Conservation (phyloP, 2,113 vertebrate species). For the Vulpes lagopus region DNA sequence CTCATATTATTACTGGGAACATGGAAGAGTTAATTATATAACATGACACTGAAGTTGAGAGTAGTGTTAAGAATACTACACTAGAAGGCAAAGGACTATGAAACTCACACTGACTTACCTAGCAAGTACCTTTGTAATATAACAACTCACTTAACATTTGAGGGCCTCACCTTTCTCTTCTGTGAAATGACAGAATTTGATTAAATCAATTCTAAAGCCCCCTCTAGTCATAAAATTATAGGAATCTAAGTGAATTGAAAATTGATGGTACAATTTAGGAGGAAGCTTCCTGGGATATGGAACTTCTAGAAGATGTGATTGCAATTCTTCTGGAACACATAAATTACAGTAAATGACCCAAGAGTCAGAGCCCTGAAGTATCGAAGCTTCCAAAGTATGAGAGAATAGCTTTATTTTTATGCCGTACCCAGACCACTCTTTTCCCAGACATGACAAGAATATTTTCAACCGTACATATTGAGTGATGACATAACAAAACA, state of each 20-base stretch:
- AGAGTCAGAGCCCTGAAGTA: background rate
- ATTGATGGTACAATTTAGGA: conserved; percentile 72
- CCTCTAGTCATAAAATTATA: conserved; percentile 76
- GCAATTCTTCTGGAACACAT: conserved; percentile 66
- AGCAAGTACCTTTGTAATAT: background rate
- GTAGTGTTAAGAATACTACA: background rate
- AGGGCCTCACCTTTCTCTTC: conserved; percentile 71
- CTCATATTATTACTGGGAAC: background rate
- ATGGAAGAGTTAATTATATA: conserved; percentile 11
- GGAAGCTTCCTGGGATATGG: conserved; percentile 59
- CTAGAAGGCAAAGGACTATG: background rate
- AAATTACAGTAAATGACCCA: conserved; percentile 64
- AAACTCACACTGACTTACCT: conserved; percentile 25
- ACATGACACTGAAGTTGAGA: background rate
- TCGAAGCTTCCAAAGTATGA: background rate
- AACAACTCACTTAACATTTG: conserved; percentile 76
- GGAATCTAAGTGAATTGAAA: conserved; percentile 75
- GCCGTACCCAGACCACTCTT: background rate
- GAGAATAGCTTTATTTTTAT: conserved; percentile 38
- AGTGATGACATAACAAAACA: background rate
- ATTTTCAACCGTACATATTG: background rate
- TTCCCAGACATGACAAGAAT: background rate
- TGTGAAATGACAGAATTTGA: conserved; percentile 76
- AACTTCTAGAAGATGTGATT: conserved; percentile 63
- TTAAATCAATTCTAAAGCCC: conserved; percentile 75